Conservation (phyloP, 2,888 invertebrate genomes). For the Prenolepis imparis region DNA sequence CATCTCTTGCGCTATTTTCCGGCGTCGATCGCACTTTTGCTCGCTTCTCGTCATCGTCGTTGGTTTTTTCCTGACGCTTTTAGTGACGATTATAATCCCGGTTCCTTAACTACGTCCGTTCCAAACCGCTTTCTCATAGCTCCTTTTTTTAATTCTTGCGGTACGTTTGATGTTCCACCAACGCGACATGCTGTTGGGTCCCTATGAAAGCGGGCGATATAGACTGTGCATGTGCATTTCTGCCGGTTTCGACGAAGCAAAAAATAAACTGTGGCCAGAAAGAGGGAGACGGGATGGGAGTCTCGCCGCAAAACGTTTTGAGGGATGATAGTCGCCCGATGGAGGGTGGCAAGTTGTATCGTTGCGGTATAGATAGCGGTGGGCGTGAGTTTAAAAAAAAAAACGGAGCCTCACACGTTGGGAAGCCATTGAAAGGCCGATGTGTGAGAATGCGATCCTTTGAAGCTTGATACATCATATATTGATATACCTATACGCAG, state of each 20-base stretch:
- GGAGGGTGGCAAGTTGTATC: constrained; percentile 44
- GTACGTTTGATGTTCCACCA: constrained; percentile 72
- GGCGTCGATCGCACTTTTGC: not conserved
- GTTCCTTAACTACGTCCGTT: constrained; percentile 2
- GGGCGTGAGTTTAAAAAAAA: constrained; percentile 72
- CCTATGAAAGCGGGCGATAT: constrained; percentile 66
- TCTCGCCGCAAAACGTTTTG: constrained; percentile 40
- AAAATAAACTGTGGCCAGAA: constrained; percentile 45
- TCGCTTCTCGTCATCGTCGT: not conserved
- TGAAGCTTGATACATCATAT: constrained; percentile 68
- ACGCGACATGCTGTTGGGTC: constrained; percentile 51
- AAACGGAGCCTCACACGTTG: constrained; percentile 62
- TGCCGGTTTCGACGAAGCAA: constrained; percentile 52
- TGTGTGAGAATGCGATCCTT: constrained; percentile 62
- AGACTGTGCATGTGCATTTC: constrained; percentile 63
- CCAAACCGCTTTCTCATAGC: not conserved
- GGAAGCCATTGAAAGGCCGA: constrained; percentile 60
- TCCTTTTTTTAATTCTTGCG: constrained; percentile 52
- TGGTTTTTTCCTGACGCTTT: constrained; percentile 7
- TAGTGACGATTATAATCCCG: constrained; percentile 15
- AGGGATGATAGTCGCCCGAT: constrained; percentile 18
- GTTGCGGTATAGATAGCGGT: constrained; percentile 36
- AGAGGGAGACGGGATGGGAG: constrained; percentile 24
- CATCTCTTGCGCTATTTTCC: constrained; percentile 3
- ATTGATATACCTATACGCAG: constrained; percentile 20